Conservation (phyloP, 2,113 vertebrate genomes). For the Eptesicus fuscus region DNA sequence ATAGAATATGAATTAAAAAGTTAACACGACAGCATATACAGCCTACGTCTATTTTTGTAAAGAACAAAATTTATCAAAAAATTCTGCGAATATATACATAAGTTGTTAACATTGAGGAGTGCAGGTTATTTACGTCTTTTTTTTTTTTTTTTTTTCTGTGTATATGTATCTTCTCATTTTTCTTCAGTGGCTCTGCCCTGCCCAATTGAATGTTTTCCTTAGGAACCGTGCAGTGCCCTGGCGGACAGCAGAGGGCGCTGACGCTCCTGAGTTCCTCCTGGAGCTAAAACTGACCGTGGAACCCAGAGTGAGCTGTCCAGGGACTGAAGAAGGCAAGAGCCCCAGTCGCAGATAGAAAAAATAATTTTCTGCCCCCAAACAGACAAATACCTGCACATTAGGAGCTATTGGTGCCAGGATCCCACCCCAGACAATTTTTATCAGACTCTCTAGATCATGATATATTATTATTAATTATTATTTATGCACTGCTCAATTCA, state of each 20-base stretch:
- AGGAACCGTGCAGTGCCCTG: not conserved
- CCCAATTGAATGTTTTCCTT: not conserved
- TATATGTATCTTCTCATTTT: not conserved
- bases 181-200: no score
- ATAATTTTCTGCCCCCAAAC: not conserved
- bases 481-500: no score
- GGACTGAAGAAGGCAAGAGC: not conserved
- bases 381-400: not conserved
- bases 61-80: not conserved
- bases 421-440: not conserved
- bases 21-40: not conserved
- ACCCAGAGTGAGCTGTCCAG: not conserved
- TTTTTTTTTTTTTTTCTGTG: not conserved
- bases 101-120: not conserved
- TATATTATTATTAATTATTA: no score
- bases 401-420: not conserved
- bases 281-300: accelerated
- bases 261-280: not conserved
- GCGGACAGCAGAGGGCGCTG: slow-evolving; percentile 55
- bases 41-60: not conserved
- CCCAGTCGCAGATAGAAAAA: not conserved
- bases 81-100: not conserved
- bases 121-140: not conserved
- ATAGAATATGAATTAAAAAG: not conserved
- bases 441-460: not conserved